Evolutionary conservation across 2,113 vertebrate species (phyloP), one percentile per base, ranked within the genome.

Genomic region (Thinocorus orbignyianus): DNA sequence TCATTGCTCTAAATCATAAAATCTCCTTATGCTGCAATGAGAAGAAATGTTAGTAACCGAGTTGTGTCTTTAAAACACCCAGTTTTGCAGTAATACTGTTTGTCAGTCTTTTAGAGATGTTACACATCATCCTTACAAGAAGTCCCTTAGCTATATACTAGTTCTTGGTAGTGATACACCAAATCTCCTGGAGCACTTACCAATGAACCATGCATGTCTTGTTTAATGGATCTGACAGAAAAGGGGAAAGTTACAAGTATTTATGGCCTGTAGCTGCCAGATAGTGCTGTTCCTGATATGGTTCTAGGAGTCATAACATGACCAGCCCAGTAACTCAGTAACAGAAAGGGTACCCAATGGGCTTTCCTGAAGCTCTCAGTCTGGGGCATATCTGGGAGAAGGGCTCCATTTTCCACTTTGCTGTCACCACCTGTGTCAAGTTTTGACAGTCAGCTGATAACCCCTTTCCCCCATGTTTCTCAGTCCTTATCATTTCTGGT

Each of bases 381-480:
- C 12, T 20, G 24, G 30, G 24, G 1, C 30, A 18, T 17, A 20
- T 12, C 12, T 41, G n/a, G 13, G n/a, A 54, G 20, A 71, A 60
- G 11, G 26, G 28, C 13, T 78, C 17, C 2, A 2, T 39, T 61
- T 55, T 49, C 35, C 23, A 31, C 22, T 11, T 24, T 54, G 30
- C 8, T 77, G 3, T 48, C 33, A 11, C 9, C 25, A 58, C 44
- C 10, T 35, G 7, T 23, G 14, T 23, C 30, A 60, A 17, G 19
- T 69, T 80, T 55, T 51, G 24, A 26, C 30, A 70, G 55, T 2
- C 7, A 17, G 12, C 12, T 42, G n/a, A 6, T 24, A 65, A 30
- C 4, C 68, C 28, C 7, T 28, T 72, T 68, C 28, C 6, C 4
- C 3, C 1, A 10, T 0, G 0, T 68, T 68, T 61, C 31, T 73